Percentiles rank a stretch among this genome's conserved stretches.
These are phyloP conservation scores for Patella caerulea DNA, from an alignment of 2,888 invertebrate species.

Conservation along the genomic window DNA sequence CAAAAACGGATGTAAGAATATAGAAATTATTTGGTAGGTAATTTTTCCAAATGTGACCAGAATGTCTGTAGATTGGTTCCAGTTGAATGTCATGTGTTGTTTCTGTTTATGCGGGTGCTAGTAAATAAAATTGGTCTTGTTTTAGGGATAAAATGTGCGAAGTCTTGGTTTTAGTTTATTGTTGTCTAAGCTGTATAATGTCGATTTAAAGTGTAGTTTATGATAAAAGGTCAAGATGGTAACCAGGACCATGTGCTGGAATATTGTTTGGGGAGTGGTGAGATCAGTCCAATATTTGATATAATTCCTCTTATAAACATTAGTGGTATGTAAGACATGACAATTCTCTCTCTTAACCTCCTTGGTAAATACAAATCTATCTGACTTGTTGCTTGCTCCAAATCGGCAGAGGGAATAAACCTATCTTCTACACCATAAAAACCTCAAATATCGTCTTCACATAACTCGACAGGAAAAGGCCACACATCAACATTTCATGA, in stretches of 20 bases:
- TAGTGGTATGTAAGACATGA: neutral
- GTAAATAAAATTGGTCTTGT: neutral
- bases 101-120: neutral
- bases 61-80: neutral
- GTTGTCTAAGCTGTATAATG: slow-evolving; percentile 4
- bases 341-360: neutral
- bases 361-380: too few species aligned
- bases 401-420: too few species aligned
- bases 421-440: too few species aligned
- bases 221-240: slow-evolving; percentile 4
- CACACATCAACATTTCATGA: too few species aligned
- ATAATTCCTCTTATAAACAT: neutral
- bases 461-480: too few species aligned
- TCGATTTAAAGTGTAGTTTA: slow-evolving; percentile 9
- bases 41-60: neutral
- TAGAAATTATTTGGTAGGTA: neutral
- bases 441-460: too few species aligned
- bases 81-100: neutral
- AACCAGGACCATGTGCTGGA: neutral
- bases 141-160: neutral
- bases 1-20: slow-evolving; percentile 1
- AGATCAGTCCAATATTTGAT: slow-evolving; percentile 6
- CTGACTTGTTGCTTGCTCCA: too few species aligned
- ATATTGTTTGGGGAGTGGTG: neutral
- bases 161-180: neutral